A percentile compares a stretch with the other conserved stretches of the same genome.
These are phyloP conservation scores for Dorcus parallelipipedus DNA, from an alignment of 2,888 invertebrate genomes.

Conservation along the genomic window DNA sequence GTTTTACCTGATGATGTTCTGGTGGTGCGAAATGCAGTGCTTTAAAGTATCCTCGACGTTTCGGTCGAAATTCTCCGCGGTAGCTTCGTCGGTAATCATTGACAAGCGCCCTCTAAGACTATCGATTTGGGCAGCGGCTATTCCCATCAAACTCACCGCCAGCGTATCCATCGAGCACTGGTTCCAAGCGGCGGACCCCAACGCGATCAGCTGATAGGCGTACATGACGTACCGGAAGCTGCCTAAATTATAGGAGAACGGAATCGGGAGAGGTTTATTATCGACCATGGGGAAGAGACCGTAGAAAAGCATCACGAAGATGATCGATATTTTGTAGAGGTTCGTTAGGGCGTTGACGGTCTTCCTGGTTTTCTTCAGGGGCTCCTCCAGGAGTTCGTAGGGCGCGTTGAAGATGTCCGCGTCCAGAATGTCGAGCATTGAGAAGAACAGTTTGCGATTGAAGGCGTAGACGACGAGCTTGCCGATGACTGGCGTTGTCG, in stretches of 20 bases:
- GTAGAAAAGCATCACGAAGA: neutral
- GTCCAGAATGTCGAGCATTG: constrained; percentile 7
- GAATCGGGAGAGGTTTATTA: constrained; percentile 2
- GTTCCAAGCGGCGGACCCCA: constrained; percentile 6
- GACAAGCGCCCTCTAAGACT: neutral
- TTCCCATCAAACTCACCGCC: constrained; percentile 3
- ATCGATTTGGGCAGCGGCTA: constrained; percentile 8
- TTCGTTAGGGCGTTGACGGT: neutral
- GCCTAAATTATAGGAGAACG: constrained; percentile 6
- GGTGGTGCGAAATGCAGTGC: constrained; percentile 7
- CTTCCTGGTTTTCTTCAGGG: constrained; percentile 1
- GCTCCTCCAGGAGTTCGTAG: constrained; percentile 2
- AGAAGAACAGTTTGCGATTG: neutral
- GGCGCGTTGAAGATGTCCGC: constrained; percentile 6
- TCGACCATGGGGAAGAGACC: constrained; percentile 4
- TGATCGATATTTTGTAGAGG: neutral
- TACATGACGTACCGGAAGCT: constrained; percentile 3
- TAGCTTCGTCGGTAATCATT: neutral
- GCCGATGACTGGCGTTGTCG: neutral
- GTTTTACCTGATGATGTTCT: constrained; percentile 7
- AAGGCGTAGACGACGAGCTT: constrained; percentile 3
- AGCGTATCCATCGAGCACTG: constrained; percentile 6
- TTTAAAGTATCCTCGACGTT: neutral
- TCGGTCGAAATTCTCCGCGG: neutral
- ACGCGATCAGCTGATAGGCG: neutral